A percentile compares a stretch with the other conserved stretches of the same genome.
These are phyloP conservation scores for Brachymystax lenok DNA, from an alignment of 2,797 vertebrate genomes.

Conservation along the genomic window DNA sequence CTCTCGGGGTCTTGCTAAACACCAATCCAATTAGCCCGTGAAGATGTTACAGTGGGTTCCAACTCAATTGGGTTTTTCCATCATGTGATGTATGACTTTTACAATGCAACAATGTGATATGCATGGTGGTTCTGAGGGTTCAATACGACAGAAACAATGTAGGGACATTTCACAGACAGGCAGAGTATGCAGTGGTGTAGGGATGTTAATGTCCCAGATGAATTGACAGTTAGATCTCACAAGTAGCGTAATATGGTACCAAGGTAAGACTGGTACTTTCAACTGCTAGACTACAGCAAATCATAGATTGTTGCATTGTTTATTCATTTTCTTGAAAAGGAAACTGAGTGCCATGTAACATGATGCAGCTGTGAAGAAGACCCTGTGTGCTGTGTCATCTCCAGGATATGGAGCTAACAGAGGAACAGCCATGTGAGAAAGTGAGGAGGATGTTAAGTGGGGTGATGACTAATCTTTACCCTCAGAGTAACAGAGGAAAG, in stretches of 20 bases:
- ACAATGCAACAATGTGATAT: conserved; percentile 51
- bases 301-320: background rate
- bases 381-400: background rate
- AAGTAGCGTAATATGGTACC: conserved; percentile 33
- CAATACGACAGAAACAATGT: conserved; percentile 41
- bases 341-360: background rate
- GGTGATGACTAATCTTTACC: background rate
- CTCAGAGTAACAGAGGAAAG: background rate
- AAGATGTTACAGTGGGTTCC: conserved; percentile 66
- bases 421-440: background rate
- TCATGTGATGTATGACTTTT: conserved; percentile 70
- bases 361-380: background rate
- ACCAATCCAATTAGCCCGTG: conserved; percentile 82
- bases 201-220: background rate
- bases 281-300: background rate
- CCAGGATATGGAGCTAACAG: background rate
- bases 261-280: conserved; percentile 22
- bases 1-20: conserved; percentile 81
- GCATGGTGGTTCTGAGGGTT: conserved; percentile 41
- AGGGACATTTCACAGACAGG: conserved; percentile 42
- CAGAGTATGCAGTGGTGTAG: conserved; percentile 3
- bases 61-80: conserved; percentile 67
- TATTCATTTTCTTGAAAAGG: background rate
- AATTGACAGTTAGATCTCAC: conserved; percentile 12
- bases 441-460: background rate